Base-by-base conservation (phyloP, 1,140 invertebrate genomes). In the Drosophila aff. region DNA sequence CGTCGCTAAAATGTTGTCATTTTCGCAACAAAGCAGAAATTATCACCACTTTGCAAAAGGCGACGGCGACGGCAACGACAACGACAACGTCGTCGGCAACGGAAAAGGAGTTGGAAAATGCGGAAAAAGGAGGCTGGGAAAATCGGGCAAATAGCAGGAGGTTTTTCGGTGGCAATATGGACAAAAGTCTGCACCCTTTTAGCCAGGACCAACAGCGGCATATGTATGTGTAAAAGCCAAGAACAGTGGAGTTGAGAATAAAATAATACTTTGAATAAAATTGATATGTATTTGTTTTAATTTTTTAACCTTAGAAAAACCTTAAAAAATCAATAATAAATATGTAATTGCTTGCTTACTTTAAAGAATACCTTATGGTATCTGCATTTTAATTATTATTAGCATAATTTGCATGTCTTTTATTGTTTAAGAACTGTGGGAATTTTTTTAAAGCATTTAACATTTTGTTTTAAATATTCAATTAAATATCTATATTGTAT, bases 11-110 rank as follows among this genome's bases (percentile, higher is more conserved):
- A 89, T 90, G 85, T 84, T 89, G 84, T 89, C 81, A 89, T 89
- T 89, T 89, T 89, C 66, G 85, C 84, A 89, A 89, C 84, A 89
- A 90, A 89, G 87, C 81, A 77, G 87, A 91, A 91, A 91, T 91
- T 91, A 91, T 87, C 87, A 91, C 87, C 83, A 91, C 87, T 91
- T 91, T 91, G 87, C 73, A 89, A 91, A 81, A 87, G 87, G 80
- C 78, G 68, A 83, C 69, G 87, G 80, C 78, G 68, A 83, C 69
- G 79, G 73, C 78, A 75, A 67, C 64, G 64, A 59, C 63, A 50
- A 63, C 64, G 61, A 65, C 63, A 61, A 65, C 63, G 47, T 60
- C 59, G 62, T 66, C 41, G 36, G 40, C 64, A 36, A 36, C 57
- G 74, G 47, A 53, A 68, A 76, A 76, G 72, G 63, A 67, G 67